Conservation (phyloP, 2,113 vertebrate species). For the Oophaga pumilio region DNA sequence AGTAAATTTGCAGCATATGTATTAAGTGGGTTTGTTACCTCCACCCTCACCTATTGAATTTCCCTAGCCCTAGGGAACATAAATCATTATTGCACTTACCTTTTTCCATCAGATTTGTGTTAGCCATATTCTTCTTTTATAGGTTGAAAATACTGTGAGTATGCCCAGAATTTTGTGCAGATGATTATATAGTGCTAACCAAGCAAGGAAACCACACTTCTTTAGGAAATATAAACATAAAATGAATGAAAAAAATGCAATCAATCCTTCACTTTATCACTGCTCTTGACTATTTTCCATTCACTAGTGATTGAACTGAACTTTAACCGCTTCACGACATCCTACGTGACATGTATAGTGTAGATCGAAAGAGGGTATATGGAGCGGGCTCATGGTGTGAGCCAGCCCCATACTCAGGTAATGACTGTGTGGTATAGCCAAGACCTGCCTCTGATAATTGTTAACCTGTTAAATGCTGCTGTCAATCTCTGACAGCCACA, state of each 20-base stretch:
- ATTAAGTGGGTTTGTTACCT: neutral
- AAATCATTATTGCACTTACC: constrained; percentile 26
- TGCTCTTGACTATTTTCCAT: neutral
- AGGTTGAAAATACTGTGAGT: neutral
- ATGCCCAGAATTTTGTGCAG: neutral
- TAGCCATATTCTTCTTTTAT: neutral
- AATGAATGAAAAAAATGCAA: neutral
- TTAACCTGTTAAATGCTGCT: too few relatives aligned
- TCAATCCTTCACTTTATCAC: neutral
- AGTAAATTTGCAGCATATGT: constrained; percentile 36
- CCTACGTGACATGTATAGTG: too few relatives aligned
- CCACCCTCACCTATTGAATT: constrained; percentile 6
- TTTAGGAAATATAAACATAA: neutral
- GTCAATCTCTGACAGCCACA: too few relatives aligned
- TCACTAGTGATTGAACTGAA: neutral
- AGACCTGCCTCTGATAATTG: too few relatives aligned
- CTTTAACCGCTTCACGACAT: too few relatives aligned
- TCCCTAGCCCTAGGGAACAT: constrained; percentile 5
- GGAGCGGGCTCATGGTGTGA: too few relatives aligned
- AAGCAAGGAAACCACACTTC: neutral
- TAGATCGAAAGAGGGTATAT: too few relatives aligned
- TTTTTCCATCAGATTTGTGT: constrained; percentile 31
- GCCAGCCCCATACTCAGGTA: too few relatives aligned
- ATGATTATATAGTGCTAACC: constrained; percentile 28
- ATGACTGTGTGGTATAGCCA: too few relatives aligned